phyloP scores from a whole-genome alignment of 1,140 invertebrate species.

The Pseudomyrmex concolor region DNA sequence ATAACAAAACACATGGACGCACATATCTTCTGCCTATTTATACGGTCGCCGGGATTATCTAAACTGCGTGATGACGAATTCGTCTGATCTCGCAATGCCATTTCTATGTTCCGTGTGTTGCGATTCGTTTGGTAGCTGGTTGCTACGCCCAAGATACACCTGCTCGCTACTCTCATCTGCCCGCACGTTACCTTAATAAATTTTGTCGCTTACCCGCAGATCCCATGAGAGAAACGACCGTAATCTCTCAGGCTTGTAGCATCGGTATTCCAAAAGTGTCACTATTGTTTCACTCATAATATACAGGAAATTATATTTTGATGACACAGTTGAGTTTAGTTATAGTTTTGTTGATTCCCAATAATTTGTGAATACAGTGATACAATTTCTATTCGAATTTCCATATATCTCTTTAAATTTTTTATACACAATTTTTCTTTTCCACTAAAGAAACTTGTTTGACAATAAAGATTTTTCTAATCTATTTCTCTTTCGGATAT shows the following conservation, averaged over 20 bases:
- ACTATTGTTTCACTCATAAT: conserved; percentile 8
- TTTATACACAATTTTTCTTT: too few species aligned
- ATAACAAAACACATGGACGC: background rate
- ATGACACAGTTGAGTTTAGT: background rate
- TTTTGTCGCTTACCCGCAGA: conserved; percentile 69
- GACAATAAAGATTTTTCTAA: too few species aligned
- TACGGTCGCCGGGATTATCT: background rate
- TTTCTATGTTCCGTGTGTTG: conserved; percentile 47
- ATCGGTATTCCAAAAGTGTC: conserved; percentile 46
- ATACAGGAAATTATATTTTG: conserved; percentile 18
- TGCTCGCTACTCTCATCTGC: conserved; percentile 49
- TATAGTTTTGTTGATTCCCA: background rate
- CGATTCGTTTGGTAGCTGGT: conserved; percentile 65
- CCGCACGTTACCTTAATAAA: conserved; percentile 70
- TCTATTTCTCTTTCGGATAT: too few species aligned
- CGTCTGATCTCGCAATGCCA: conserved; percentile 40
- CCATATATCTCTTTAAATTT: too few species aligned
- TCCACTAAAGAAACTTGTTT: too few species aligned
- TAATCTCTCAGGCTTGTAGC: conserved; percentile 43
- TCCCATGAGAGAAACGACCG: conserved; percentile 22
- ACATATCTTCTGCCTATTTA: conserved; percentile 19
- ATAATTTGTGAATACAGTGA: background rate
- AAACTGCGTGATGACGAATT: conserved; percentile 48
- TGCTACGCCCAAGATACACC: conserved; percentile 60
- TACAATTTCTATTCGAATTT: background rate